A percentile compares a stretch with the other conserved stretches of the same genome.
These are phyloP conservation scores for Rallus crepitans DNA, from an alignment of 2,797 vertebrate genomes.

Conservation along the genomic window DNA sequence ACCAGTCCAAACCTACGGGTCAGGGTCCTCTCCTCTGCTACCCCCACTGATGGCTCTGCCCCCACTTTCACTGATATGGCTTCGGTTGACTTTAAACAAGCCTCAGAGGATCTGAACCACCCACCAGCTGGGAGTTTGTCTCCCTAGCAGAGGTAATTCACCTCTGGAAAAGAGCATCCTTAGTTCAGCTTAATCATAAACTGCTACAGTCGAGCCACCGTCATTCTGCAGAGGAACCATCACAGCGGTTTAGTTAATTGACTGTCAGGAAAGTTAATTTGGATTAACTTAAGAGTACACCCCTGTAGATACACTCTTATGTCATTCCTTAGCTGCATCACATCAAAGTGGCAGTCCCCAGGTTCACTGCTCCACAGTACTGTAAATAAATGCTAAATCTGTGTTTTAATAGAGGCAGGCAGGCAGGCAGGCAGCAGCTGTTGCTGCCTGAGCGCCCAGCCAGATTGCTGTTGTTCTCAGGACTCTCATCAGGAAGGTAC, in stretches of 20 bases:
- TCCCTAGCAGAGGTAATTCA: neutral
- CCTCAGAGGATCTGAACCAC: accelerated
- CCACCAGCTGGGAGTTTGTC: neutral
- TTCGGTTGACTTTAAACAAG: accelerated
- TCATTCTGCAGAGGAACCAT: neutral
- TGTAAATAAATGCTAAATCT: conserved; percentile 13
- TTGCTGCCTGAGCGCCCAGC: conserved; percentile 7
- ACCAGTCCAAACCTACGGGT: accelerated
- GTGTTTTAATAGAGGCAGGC: conserved; percentile 15
- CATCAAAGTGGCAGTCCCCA: neutral
- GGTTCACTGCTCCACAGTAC: neutral
- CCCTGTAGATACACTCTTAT: accelerated
- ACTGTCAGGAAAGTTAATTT: neutral
- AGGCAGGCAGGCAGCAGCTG: conserved; percentile 33
- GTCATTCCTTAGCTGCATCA: neutral
- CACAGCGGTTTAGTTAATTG: neutral
- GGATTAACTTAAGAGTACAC: neutral
- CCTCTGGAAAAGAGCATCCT: neutral
- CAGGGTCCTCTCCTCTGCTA: neutral
- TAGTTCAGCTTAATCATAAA: neutral
- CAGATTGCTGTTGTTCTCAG: neutral
- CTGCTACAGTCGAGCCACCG: neutral
- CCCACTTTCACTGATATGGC: accelerated
- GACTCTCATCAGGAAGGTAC: neutral
- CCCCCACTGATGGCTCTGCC: neutral